Base-by-base conservation (phyloP, 2,797 vertebrate species). In the Clarias platycephalus region DNA sequence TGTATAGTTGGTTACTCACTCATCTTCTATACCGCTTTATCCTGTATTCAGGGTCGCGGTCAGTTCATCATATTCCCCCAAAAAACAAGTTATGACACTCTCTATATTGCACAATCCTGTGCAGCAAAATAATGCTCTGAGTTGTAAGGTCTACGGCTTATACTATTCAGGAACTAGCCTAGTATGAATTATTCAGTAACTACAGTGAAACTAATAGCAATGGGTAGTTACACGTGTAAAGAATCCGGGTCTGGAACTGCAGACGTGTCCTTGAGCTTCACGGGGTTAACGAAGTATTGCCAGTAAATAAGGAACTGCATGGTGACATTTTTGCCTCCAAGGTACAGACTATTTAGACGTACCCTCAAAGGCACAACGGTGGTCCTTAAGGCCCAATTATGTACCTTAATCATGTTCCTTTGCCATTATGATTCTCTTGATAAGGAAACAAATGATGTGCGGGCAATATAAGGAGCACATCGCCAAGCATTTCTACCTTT, bases 321-420 rank as follows among this genome's bases (percentile, higher is more conserved):
- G 0, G 16, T 16, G 26, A 53, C 16, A 28, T 66, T 66, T 80
- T 66, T 22, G 40, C 49, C 49, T 40, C 78, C 62, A 64, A 10
- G 37, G 13, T 44, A 44, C 31, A 44, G 18, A 18, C 77, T 80
- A 64, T 80, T 80, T 64, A 49, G 77, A 28, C n/a, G 0, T 28
- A 28, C 62, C 78, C 78, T 66, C 78, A 49, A 66, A 64, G 78
- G 78, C 62, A 66, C 62, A 66, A 28, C 62, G 66, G 62, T 66
- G n/a, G 62, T 31, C 78, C 78, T 28, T 49, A 53, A 80, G 62
- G 62, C 40, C 40, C 40, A 66, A 80, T 80, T 80, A 80, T 53
- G 40, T 3, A 28, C 37, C 77, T 66, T 80, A 80, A 80, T 80
- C 40, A 28, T 53, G n/a, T 80, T 66, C 40, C 40, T 66, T 80